These are phyloP conservation scores for Chaetops frenatus DNA, from an alignment of 2,113 vertebrate genomes.

Conservation along the genomic window DNA sequence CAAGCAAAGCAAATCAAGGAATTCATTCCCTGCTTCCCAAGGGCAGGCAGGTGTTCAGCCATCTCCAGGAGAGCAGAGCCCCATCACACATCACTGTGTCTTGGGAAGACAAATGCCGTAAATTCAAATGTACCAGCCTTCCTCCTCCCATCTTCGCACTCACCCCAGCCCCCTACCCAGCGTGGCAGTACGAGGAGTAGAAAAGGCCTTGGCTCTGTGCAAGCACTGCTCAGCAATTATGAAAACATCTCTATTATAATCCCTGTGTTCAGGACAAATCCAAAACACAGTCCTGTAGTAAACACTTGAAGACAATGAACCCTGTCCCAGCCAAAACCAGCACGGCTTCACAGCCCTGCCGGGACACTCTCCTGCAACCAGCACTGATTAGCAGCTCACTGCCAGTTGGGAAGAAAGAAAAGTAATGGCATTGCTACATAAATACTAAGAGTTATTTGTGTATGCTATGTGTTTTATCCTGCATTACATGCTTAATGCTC, in stretches of 20 bases:
- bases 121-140: not conserved
- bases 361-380: not conserved
- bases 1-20: not conserved
- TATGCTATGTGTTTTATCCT: not conserved
- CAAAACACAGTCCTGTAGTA: not conserved
- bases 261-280: not conserved
- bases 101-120: not conserved
- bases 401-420: not conserved
- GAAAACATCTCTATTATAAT: not conserved
- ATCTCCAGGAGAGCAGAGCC: not conserved
- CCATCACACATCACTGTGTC: fast-evolving
- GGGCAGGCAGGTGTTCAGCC: not conserved
- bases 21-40: not conserved
- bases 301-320: not conserved
- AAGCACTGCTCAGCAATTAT: not conserved
- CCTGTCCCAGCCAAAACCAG: not conserved
- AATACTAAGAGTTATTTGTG: not conserved
- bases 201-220: not conserved
- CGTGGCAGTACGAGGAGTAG: fast-evolving
- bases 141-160: not conserved
- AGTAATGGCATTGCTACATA: not conserved
- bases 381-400: not conserved
- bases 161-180: not conserved
- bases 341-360: not conserved
- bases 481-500: not conserved